phyloP scores from a whole-genome alignment of 2,888 invertebrate genomes.

The Stenchaetothrips biformis region DNA sequence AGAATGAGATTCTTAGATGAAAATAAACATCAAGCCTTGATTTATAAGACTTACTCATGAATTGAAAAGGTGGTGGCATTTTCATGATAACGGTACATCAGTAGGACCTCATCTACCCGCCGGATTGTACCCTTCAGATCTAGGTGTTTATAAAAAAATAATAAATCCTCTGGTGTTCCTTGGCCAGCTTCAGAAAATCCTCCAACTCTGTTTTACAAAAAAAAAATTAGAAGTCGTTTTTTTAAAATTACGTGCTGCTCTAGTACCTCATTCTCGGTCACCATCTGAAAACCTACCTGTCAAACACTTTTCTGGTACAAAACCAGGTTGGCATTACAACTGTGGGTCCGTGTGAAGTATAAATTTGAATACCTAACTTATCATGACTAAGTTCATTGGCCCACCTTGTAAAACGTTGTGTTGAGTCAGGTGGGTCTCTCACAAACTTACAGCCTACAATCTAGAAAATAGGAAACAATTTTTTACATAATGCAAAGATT shows the following conservation, averaged over 20 bases:
- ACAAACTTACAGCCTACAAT: slow-evolving; percentile 58
- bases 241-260: not conserved
- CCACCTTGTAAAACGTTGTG: slow-evolving; percentile 65
- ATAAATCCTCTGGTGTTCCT: slow-evolving; percentile 74
- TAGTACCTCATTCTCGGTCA: not conserved
- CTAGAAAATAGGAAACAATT: slow-evolving; percentile 42
- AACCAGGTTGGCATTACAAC: slow-evolving; percentile 85
- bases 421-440: slow-evolving; percentile 57
- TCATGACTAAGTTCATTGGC: slow-evolving; percentile 59
- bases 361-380: slow-evolving; percentile 61
- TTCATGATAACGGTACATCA: slow-evolving; percentile 69
- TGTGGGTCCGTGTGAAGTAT: slow-evolving; percentile 81
- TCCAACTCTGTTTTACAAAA: slow-evolving; percentile 50
- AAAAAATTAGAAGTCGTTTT: too few species aligned
- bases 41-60: slow-evolving; percentile 48
- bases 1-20: too few species aligned
- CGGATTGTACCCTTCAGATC: slow-evolving; percentile 57
- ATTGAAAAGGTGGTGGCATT: slow-evolving; percentile 64
- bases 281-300: slow-evolving; percentile 44
- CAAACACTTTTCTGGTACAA: slow-evolving; percentile 60
- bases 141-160: slow-evolving; percentile 72
- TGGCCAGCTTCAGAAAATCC: slow-evolving; percentile 64
- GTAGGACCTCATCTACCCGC: slow-evolving; percentile 57
- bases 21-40: not conserved
- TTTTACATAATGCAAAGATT: not conserved